Percentiles rank a stretch among this genome's conserved stretches.
These are phyloP conservation scores for Athetis lepigone DNA, from an alignment of 2,888 invertebrate genomes.

Conservation along the genomic window DNA sequence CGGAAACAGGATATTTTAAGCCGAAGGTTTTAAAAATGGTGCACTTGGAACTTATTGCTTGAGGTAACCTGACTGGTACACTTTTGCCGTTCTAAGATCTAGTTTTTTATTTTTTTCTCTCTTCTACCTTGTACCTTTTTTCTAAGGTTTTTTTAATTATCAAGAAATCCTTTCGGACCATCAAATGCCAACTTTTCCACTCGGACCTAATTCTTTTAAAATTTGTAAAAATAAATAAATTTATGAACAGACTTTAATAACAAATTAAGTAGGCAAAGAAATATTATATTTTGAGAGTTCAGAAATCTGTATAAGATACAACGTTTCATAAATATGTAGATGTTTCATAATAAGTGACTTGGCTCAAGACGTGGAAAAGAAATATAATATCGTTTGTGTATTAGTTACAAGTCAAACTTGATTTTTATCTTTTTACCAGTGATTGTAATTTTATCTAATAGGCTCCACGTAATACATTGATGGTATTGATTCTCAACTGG, in stretches of 20 bases:
- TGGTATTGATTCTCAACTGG: too few species aligned
- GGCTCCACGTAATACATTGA: too few species aligned
- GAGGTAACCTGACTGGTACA: neutral
- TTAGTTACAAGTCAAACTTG: constrained; percentile 26
- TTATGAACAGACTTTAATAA: constrained; percentile 38
- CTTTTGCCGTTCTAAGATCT: constrained; percentile 14
- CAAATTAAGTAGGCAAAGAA: constrained; percentile 21
- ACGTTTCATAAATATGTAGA: constrained; percentile 57
- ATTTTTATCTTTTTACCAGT: constrained; percentile 24
- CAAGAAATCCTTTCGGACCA: neutral
- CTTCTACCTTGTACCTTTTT: neutral
- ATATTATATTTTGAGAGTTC: constrained; percentile 51
- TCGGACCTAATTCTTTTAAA: neutral
- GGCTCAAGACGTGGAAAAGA: constrained; percentile 59
- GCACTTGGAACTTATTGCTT: too few species aligned
- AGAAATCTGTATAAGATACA: constrained; percentile 38
- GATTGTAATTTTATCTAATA: constrained; percentile 5
- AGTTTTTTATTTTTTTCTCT: neutral
- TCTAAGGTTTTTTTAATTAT: neutral
- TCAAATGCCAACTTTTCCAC: constrained; percentile 11
- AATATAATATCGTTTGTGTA: constrained; percentile 49
- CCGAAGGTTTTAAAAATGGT: too few species aligned
- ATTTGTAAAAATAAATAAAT: constrained; percentile 14
- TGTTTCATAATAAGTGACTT: constrained; percentile 58
- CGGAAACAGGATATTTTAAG: constrained; percentile 26